A percentile compares a stretch with the other conserved stretches of the same genome.
phyloP scores from a whole-genome alignment of 1,140 invertebrate species.

The Drosophila eugracilis region DNA sequence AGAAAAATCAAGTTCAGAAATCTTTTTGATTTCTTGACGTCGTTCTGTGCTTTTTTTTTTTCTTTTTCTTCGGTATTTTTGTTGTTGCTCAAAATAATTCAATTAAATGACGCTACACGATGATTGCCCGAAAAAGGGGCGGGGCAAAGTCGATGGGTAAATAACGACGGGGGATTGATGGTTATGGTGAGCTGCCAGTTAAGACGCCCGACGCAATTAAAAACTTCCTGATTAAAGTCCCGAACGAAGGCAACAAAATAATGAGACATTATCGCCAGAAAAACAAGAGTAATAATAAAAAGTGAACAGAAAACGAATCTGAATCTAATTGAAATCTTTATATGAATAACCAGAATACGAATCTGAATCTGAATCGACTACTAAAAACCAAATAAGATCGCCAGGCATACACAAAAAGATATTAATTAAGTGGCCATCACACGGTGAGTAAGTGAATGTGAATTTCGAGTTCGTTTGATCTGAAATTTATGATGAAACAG shows the following conservation, averaged over 20 bases:
- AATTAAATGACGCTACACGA: slow-evolving; percentile 77
- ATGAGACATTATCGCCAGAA: slow-evolving; percentile 32
- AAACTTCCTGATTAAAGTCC: slow-evolving; percentile 81
- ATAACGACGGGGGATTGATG: background rate
- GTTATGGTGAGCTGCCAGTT: slow-evolving; percentile 69
- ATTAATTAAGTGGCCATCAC: slow-evolving; percentile 40
- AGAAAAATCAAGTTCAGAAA: slow-evolving; percentile 41
- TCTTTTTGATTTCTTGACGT: slow-evolving; percentile 76
- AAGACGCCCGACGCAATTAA: slow-evolving; percentile 78
- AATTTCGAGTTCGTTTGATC: slow-evolving; percentile 62
- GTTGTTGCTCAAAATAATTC: slow-evolving; percentile 79
- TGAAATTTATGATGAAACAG: slow-evolving; percentile 66
- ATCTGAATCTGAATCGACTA: slow-evolving; percentile 11
- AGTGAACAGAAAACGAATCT: slow-evolving; percentile 21
- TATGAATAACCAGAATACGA: background rate
- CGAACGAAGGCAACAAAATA: slow-evolving; percentile 61
- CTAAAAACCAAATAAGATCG: slow-evolving; percentile 16
- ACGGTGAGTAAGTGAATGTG: slow-evolving; percentile 69
- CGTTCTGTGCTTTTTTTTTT: slow-evolving; percentile 65
- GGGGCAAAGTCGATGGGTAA: background rate
- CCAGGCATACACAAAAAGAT: slow-evolving; percentile 17
- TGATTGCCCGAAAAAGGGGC: slow-evolving; percentile 25
- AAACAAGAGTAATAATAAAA: slow-evolving; percentile 15
- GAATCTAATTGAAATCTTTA: slow-evolving; percentile 8
- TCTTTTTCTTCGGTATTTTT: slow-evolving; percentile 34